Evolutionary conservation across 2,888 invertebrate species (phyloP).

Genomic region (Elmis aenea): DNA sequence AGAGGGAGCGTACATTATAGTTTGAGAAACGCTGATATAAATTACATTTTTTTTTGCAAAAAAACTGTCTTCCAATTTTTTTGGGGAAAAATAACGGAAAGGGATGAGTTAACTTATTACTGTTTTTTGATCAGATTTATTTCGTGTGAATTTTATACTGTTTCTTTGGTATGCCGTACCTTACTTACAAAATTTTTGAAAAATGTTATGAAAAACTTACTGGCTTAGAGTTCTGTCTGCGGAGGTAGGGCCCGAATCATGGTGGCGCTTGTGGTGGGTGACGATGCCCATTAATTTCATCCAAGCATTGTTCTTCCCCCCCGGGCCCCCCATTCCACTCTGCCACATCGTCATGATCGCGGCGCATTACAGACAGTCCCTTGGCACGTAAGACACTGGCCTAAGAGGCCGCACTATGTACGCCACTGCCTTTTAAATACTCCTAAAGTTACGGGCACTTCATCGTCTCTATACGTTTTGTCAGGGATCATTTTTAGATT

Average conservation of each 20-base stretch:
- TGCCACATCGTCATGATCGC: slow-evolving; percentile 69
- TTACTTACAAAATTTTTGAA: too few species aligned
- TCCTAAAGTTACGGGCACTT: not conserved
- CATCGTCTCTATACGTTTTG: not conserved
- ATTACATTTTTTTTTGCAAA: too few species aligned
- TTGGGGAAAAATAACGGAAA: too few species aligned
- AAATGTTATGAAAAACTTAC: slow-evolving; percentile 58
- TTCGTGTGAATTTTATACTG: too few species aligned
- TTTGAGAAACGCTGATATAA: too few species aligned
- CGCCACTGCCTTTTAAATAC: not conserved
- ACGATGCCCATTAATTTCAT: slow-evolving; percentile 79
- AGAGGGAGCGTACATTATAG: too few species aligned
- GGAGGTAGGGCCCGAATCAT: slow-evolving; percentile 56
- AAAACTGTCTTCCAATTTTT: too few species aligned
- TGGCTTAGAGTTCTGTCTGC: slow-evolving; percentile 64
- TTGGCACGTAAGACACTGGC: slow-evolving; percentile 8
- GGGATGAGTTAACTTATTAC: too few species aligned
- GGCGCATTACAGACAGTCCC: slow-evolving; percentile 36
- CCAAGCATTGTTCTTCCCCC: slow-evolving; percentile 74
- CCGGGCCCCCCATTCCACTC: slow-evolving; percentile 70
- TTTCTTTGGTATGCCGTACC: too few species aligned
- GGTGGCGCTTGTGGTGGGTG: slow-evolving; percentile 59
- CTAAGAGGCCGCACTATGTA: not conserved
- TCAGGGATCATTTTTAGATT: too few species aligned
- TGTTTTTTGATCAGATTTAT: too few species aligned